Evolutionary conservation across 2,888 invertebrate genomes (phyloP).

Genomic region (Epinotia brunnichana): DNA sequence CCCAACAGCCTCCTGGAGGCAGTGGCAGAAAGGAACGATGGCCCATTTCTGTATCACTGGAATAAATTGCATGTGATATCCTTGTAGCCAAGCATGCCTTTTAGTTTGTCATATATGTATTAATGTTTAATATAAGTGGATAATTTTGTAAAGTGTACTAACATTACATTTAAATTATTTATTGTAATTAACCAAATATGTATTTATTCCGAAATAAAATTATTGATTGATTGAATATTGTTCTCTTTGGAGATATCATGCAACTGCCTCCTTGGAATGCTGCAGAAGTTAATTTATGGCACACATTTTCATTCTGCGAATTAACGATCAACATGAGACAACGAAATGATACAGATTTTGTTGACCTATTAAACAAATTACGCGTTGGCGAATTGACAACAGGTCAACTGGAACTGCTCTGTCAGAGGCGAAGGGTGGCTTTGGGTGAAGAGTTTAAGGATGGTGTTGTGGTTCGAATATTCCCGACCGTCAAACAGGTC

Average conservation of each 20-base stretch:
- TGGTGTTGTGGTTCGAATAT: constrained; percentile 51
- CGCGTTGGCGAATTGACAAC: constrained; percentile 50
- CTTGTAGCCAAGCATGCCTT: too few relatives aligned
- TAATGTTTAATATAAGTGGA: too few relatives aligned
- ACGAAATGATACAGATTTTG: constrained; percentile 50
- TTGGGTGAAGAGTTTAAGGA: constrained; percentile 38
- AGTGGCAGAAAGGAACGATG: too few relatives aligned
- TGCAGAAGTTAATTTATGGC: constrained; percentile 52
- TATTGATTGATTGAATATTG: too few relatives aligned
- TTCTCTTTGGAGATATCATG: constrained; percentile 8
- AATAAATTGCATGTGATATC: too few relatives aligned
- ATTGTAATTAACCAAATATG: too few relatives aligned
- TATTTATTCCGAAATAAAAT: too few relatives aligned
- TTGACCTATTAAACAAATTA: constrained; percentile 52
- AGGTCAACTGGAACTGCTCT: constrained; percentile 47
- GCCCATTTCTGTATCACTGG: too few relatives aligned
- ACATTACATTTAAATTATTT: too few relatives aligned
- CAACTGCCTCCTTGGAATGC: constrained; percentile 49
- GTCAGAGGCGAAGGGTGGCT: constrained; percentile 46
- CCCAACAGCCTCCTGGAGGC: too few relatives aligned
- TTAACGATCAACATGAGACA: constrained; percentile 58
- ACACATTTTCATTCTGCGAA: constrained; percentile 53
- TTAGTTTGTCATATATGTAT: too few relatives aligned
- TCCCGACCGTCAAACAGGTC: constrained; percentile 50
- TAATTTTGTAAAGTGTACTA: too few relatives aligned